Percentiles rank a stretch among this genome's conserved stretches.
phyloP scores from a whole-genome alignment of 2,113 vertebrate species.

The Chionomys nivalis region DNA sequence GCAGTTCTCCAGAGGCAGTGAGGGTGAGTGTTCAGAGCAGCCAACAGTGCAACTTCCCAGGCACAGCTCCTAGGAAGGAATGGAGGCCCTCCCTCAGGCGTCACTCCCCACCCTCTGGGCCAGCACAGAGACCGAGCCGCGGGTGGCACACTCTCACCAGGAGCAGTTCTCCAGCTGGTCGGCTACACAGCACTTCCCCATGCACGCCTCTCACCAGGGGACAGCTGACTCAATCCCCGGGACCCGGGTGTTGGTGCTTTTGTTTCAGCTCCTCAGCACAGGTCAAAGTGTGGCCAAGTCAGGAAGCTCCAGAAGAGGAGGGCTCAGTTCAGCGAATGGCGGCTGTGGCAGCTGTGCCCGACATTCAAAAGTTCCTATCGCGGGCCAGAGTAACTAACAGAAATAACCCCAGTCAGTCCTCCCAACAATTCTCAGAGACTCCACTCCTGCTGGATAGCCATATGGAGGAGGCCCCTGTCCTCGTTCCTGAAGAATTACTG shows the following conservation, averaged over 20 bases:
- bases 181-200: background rate
- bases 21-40: background rate
- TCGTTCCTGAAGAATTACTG: background rate
- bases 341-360: background rate
- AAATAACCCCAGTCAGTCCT: background rate
- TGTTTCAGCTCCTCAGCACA: background rate
- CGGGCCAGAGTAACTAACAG: background rate
- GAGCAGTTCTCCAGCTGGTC: background rate
- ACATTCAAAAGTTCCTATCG: background rate
- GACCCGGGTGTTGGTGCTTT: background rate
- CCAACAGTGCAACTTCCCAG: background rate
- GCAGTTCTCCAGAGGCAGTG: background rate
- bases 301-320: background rate
- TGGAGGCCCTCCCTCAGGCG: background rate
- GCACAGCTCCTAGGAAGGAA: background rate
- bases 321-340: background rate
- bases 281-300: background rate
- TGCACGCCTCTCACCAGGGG: background rate
- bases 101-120: background rate
- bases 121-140: background rate
- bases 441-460: background rate
- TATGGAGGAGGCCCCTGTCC: background rate
- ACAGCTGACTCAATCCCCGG: background rate
- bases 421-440: background rate
- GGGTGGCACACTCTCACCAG: background rate